phyloP scores from a whole-genome alignment of 2,797 vertebrate species.

The Botia almorhae region DNA sequence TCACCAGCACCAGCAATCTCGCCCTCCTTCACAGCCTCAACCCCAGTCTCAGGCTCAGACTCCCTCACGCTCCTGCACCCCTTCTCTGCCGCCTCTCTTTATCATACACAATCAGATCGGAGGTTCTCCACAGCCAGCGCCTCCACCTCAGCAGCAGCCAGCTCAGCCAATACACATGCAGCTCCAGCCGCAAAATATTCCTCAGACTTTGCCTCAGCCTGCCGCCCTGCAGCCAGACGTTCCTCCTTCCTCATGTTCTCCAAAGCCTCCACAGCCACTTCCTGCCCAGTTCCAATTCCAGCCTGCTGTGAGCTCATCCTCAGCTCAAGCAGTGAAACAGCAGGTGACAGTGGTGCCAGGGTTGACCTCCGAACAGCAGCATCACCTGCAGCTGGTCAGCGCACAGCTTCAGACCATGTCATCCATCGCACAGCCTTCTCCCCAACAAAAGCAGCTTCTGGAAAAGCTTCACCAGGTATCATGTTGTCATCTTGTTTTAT shows the following conservation, averaged over 20 bases:
- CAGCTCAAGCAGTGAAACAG: slow-evolving; percentile 67
- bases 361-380: slow-evolving; percentile 82
- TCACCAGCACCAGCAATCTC: slow-evolving; percentile 76
- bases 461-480: slow-evolving; percentile 91
- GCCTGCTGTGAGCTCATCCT: slow-evolving; percentile 60
- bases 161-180: slow-evolving; percentile 76
- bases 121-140: slow-evolving; percentile 77
- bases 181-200: slow-evolving; percentile 69
- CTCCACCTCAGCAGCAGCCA: slow-evolving; percentile 65
- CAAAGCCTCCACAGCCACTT: slow-evolving; percentile 70
- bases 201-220: slow-evolving; percentile 68
- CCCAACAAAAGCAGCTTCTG: slow-evolving; percentile 87
- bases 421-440: slow-evolving; percentile 76
- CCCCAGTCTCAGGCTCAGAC: slow-evolving; percentile 79
- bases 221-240: slow-evolving; percentile 72
- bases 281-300: slow-evolving; percentile 74
- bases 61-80: slow-evolving; percentile 85
- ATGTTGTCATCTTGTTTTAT: not conserved
- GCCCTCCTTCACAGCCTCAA: slow-evolving; percentile 80
- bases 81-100: slow-evolving; percentile 81
- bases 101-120: slow-evolving; percentile 87
- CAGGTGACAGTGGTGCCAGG: slow-evolving; percentile 68
- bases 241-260: slow-evolving; percentile 75
- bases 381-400: slow-evolving; percentile 85
- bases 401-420: slow-evolving; percentile 84